A percentile compares a stretch with the other conserved stretches of the same genome.
Conservation (phyloP, 2,113 vertebrate species). For the Eretmochelys imbricata region DNA sequence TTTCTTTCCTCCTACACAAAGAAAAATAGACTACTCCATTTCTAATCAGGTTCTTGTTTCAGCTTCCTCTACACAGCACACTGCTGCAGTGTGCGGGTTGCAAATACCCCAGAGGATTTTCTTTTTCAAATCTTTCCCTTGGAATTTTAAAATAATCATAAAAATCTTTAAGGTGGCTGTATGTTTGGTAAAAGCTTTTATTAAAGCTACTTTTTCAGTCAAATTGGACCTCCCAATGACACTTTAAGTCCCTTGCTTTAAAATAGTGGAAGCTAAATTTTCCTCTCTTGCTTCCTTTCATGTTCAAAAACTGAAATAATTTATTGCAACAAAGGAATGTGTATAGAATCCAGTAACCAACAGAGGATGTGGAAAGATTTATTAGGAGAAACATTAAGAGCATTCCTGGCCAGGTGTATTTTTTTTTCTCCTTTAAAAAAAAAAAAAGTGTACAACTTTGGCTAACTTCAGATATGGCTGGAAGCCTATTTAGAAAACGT, state of each 20-base stretch:
- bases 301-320: slow-evolving; percentile 63
- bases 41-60: background rate
- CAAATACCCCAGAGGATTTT: background rate
- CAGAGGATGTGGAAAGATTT: slow-evolving; percentile 70
- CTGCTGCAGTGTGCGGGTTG: background rate
- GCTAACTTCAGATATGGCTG: slow-evolving; percentile 59
- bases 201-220: background rate
- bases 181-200: slow-evolving; percentile 19
- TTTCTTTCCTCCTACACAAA: background rate
- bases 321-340: slow-evolving; percentile 64
- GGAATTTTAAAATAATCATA: slow-evolving; percentile 10
- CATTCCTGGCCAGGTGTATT: slow-evolving; percentile 68
- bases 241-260: slow-evolving; percentile 33
- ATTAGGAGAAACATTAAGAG: slow-evolving; percentile 60
- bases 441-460: background rate
- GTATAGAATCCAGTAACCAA: slow-evolving; percentile 60
- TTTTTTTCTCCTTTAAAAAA: slow-evolving; percentile 24
- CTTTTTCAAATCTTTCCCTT: slow-evolving; percentile 5
- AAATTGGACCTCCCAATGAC: slow-evolving; percentile 26
- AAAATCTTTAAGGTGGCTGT: background rate
- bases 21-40: background rate
- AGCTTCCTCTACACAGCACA: background rate
- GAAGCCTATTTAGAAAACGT: slow-evolving; percentile 42
- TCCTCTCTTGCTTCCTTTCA: slow-evolving; percentile 62
- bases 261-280: slow-evolving; percentile 54